Evolutionary conservation across 1,140 invertebrate genomes (phyloP).

Genomic region (Ceratitis capitata): DNA sequence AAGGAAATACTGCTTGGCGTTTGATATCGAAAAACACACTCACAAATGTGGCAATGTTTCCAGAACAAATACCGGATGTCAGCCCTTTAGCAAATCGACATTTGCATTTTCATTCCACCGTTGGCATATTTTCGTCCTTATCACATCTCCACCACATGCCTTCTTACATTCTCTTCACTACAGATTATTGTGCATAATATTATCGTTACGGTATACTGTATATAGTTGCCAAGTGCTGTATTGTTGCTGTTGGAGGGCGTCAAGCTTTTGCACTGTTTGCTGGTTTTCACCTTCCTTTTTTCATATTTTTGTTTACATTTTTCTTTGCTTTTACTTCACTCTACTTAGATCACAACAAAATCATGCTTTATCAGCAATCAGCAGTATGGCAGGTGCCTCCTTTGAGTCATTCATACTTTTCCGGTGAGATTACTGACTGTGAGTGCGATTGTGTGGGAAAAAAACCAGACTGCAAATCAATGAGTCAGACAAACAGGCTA

Average conservation of each 20-base stretch:
- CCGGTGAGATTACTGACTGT: background rate
- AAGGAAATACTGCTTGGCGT: background rate
- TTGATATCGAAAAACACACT: background rate
- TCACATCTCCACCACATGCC: background rate
- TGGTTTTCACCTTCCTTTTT: background rate
- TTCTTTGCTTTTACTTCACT: background rate
- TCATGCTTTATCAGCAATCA: constrained; percentile 5
- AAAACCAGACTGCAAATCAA: background rate
- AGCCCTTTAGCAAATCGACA: background rate
- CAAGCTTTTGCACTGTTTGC: background rate
- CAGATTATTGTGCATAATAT: constrained; percentile 1
- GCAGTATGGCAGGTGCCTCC: background rate
- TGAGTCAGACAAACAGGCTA: background rate
- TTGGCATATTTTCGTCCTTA: background rate
- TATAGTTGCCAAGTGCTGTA: background rate
- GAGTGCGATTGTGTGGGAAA: background rate
- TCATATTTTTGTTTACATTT: constrained; percentile 6
- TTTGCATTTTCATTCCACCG: background rate
- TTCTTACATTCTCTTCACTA: background rate
- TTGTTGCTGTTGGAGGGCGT: background rate
- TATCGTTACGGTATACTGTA: background rate
- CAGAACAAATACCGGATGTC: background rate
- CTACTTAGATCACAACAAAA: background rate
- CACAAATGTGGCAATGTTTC: background rate
- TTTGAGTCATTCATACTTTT: constrained; percentile 9